A percentile compares a stretch with the other conserved stretches of the same genome.
phyloP scores from a whole-genome alignment of 2,888 invertebrate genomes.

The Conus canariensis region DNA sequence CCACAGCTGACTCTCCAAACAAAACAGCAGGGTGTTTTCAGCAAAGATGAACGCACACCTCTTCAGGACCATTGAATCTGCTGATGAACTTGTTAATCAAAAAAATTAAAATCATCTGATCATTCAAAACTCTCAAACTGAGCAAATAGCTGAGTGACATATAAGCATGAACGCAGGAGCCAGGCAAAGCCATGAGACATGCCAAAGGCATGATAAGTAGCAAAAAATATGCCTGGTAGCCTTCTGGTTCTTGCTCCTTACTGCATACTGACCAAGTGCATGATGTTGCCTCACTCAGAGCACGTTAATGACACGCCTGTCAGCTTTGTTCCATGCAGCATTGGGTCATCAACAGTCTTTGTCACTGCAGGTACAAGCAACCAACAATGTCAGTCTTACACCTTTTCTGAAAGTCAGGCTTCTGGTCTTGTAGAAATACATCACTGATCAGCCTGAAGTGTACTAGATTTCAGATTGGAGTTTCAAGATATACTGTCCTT shows the following conservation, averaged over 20 bases:
- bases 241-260: neutral
- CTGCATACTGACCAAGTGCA: no score
- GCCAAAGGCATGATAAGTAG: neutral
- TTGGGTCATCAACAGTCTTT: no score
- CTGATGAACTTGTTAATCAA: neutral
- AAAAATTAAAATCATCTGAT: neutral
- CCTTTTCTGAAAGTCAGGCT: no score
- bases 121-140: neutral
- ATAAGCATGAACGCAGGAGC: neutral
- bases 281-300: no score
- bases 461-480: no score
- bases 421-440: no score
- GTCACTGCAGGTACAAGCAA: no score
- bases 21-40: neutral
- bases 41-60: neutral
- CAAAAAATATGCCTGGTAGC: neutral
- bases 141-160: neutral
- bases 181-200: neutral
- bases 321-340: no score
- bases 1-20: neutral
- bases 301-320: no score
- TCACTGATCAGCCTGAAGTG: no score
- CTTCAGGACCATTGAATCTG: neutral
- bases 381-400: no score
- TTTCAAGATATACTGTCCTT: no score